Evolutionary conservation across 2,888 invertebrate species (phyloP).

Genomic region (Drymonia ruficornis): DNA sequence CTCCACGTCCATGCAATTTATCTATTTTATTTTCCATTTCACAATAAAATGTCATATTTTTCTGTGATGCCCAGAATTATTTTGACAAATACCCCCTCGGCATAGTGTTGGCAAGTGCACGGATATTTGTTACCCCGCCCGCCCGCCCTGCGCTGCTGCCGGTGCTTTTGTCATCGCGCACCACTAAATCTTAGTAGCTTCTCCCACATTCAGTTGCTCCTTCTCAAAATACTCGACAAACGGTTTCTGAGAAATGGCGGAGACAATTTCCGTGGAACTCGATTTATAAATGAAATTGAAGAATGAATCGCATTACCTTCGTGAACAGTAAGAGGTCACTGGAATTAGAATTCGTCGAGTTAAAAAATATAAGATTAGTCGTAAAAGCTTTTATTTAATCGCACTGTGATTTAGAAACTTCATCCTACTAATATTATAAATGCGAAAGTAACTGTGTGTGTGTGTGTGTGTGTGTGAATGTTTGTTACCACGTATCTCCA

Average conservation of each 20-base stretch:
- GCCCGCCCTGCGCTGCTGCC: background rate
- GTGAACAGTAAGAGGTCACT: slow-evolving; percentile 1
- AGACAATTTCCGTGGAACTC: slow-evolving; percentile 1
- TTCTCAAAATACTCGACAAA: slow-evolving; percentile 1
- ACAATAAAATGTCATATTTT: background rate
- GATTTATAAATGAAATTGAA: background rate
- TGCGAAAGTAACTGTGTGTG: too few species aligned
- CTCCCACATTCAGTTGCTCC: slow-evolving; percentile 6
- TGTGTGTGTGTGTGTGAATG: too few species aligned
- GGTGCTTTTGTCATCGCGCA: slow-evolving; percentile 3
- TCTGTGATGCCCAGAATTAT: background rate
- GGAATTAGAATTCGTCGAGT: background rate
- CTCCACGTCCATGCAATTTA: too few species aligned
- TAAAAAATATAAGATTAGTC: too few species aligned
- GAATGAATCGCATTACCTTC: background rate
- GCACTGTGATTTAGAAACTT: background rate
- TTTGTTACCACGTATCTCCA: too few species aligned
- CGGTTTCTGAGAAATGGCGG: slow-evolving; percentile 1
- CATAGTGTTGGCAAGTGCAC: background rate
- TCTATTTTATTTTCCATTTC: background rate
- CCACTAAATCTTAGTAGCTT: slow-evolving; percentile 4
- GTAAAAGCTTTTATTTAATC: too few species aligned
- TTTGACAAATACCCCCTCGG: background rate
- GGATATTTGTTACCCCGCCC: slow-evolving; percentile 6
- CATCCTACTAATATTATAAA: too few species aligned